Base-by-base conservation (phyloP, 2,888 invertebrate genomes). In the Eucera pruinosa region DNA sequence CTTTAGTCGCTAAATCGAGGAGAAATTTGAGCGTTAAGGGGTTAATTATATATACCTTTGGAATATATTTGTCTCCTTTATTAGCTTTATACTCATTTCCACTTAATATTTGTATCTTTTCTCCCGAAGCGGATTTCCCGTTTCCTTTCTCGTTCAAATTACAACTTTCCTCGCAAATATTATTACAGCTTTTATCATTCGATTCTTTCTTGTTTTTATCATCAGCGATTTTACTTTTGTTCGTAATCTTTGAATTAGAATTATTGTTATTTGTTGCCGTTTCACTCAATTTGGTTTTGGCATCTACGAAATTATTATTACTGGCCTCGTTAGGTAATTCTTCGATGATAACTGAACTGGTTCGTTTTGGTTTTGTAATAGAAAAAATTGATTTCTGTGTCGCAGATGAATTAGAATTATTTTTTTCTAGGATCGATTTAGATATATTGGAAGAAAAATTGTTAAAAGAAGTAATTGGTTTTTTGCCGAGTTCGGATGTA, bases 261-360 rank as follows among this genome's bases (percentile, higher is more conserved):
- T 48, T 45, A n/a, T 25, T 61, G 9, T 68, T 27, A 15, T 23
- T 33, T 2, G 1, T 0, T 0, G 2, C 13, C 4, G 30, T 30
- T 20, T 41, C 6, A 0, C 30, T 64, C 13, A 18, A 18, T 20
- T 66, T 57, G 7, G 2, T 15, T 52, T 62, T 69, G 7, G 18
- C 6, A 0, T 20, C 6, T 0, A 2, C 25, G 18, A 45, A 18
- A 18, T 52, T 64, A 18, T 75, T 60, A 6, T 57, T 39, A 7
- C 7, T 20, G 11, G 60, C 6, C 6, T 86, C 85, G 27, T 27
- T 81, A 0, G 86, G 80, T 48, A 89, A 78, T 60, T 89, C 87
- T 47, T 88, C 85, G 30, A 88, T 88, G 30, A 86, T 71, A 18
- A 87, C 83, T 0, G 83, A 45, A 39, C 36, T 75, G 6, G 5